These are phyloP conservation scores for Scleropages formosus DNA, from an alignment of 2,797 vertebrate genomes.

Conservation along the genomic window DNA sequence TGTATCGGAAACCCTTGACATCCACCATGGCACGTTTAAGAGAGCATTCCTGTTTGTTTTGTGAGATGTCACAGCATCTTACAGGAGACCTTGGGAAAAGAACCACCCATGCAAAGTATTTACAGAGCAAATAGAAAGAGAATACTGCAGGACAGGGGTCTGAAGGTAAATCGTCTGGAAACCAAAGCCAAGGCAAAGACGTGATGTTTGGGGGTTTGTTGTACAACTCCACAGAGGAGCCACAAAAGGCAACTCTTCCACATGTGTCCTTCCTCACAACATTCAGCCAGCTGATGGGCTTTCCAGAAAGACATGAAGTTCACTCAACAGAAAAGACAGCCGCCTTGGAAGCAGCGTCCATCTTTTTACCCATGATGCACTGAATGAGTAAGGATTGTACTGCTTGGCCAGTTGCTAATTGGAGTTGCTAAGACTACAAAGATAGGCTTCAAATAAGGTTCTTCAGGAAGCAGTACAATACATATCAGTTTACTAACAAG, in stretches of 20 bases:
- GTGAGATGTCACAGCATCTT: not conserved
- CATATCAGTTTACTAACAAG: too few species aligned
- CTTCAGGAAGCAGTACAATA: too few species aligned
- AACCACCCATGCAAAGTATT: not conserved
- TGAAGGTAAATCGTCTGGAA: not conserved
- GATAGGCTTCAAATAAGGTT: too few species aligned
- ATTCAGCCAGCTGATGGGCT: not conserved
- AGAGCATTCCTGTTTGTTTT: not conserved
- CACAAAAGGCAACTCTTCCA: not conserved
- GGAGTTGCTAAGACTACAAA: too few species aligned
- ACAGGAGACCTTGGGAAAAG: not conserved
- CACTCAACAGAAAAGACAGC: not conserved
- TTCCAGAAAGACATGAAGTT: not conserved
- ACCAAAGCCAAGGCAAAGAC: not conserved
- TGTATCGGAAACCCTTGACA: not conserved
- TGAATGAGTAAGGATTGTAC: not conserved
- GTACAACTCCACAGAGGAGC: not conserved
- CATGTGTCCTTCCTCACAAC: not conserved
- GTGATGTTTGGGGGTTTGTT: too few species aligned
- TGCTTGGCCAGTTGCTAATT: not conserved
- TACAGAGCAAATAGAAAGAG: not conserved
- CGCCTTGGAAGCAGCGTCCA: not conserved
- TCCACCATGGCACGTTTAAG: not conserved
- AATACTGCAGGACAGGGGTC: not conserved
- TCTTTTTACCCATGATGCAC: too few species aligned